Evolutionary conservation across 2,113 vertebrate genomes (phyloP).

Genomic region (Clarias macrocephalus): DNA sequence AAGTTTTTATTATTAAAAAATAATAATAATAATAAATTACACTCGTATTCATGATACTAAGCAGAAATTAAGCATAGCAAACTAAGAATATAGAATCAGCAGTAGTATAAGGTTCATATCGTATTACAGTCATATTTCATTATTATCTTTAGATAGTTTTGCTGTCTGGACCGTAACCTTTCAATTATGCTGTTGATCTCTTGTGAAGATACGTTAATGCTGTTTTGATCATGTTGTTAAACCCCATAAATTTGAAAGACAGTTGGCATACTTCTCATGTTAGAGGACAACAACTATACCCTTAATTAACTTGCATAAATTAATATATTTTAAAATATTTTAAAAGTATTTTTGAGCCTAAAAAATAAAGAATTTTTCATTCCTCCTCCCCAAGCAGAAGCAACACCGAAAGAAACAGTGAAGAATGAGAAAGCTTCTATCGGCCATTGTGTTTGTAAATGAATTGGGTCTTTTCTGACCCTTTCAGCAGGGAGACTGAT

Average conservation of each 20-base stretch:
- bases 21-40: background rate
- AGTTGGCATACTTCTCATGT: background rate
- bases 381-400: slow-evolving; percentile 5
- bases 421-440: slow-evolving; percentile 38
- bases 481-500: slow-evolving; percentile 52
- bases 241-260: slow-evolving; percentile 32
- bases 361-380: background rate
- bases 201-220: background rate
- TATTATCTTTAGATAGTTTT: background rate
- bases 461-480: slow-evolving; percentile 40
- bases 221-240: background rate
- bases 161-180: background rate
- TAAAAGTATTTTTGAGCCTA: background rate
- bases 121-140: background rate
- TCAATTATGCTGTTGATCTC: background rate
- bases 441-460: slow-evolving; percentile 46
- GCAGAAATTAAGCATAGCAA: background rate
- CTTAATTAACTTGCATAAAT: slow-evolving; percentile 17
- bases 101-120: background rate
- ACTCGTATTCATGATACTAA: no score
- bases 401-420: slow-evolving; percentile 16
- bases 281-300: background rate
- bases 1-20: no score
- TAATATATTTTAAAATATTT: background rate
- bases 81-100: no score